Conservation (phyloP, 1,140 invertebrate species). For the Melanaphis sacchari region DNA sequence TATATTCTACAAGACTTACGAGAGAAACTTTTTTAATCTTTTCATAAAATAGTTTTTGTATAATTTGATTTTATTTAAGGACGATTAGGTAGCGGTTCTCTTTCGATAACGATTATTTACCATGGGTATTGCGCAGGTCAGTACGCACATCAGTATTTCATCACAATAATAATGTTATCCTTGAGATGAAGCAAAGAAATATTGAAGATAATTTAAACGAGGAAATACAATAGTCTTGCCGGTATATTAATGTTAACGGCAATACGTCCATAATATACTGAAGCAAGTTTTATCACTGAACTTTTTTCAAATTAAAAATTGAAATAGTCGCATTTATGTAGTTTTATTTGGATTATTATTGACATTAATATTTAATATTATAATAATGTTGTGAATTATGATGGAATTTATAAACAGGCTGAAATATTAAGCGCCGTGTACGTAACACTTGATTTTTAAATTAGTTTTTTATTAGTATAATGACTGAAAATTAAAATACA, state of each 20-base stretch:
- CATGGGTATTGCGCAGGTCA: background rate
- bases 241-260: no score
- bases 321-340: background rate
- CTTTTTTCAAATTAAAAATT: background rate
- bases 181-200: background rate
- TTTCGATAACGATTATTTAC: background rate
- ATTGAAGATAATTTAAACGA: background rate
- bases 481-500: no score
- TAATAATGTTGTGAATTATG: no score
- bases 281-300: background rate
- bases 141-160: background rate
- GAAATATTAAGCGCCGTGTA: no score
- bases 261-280: no score
- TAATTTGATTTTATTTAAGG: background rate
- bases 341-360: background rate
- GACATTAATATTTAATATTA: background rate
- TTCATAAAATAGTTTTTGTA: background rate
- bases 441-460: no score
- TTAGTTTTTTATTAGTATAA: no score
- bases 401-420: background rate
- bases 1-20: background rate
- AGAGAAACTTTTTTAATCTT: background rate
- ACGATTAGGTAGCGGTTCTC: background rate
- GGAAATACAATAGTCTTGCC: no score
- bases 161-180: background rate